Evolutionary conservation across 1,140 invertebrate species (phyloP), one percentile per base, ranked within the genome.

Genomic region (Drosophila aff.): DNA sequence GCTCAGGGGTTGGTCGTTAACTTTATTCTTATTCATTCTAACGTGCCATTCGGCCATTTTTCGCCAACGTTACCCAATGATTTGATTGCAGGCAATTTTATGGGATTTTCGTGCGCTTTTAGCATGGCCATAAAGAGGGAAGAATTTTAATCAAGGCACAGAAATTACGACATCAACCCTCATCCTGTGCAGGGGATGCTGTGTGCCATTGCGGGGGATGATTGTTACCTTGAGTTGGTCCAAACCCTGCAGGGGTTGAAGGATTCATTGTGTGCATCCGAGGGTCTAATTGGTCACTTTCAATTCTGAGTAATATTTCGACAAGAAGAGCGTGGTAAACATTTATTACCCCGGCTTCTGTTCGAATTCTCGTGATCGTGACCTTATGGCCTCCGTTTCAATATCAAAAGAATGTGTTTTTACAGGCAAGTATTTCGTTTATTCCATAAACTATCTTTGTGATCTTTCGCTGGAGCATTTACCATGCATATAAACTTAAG

Each of bases 11-110:
- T 58, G 73, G 26, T 52, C 50, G 40, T 62, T 59, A 73, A 79
- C 15, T 53, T 64, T 16, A 11, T 13, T 79, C 21, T 21, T 21
- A 23, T 23, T 38, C 21, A 10, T 60, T 44, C 59, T 58, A 73
- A 81, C 77, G 68, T 68, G 74, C 60, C 57, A 57, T 73, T 90
- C 81, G 78, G 85, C 84, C 84, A 89, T 89, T 89, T 87, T 87
- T 75, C 40, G 69, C 41, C 28, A 28, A 18, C 69, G 69, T 65
- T 68, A 49, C 31, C 84, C 84, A 89, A 89, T 89, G 81, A 78
- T 47, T 79, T 84, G 49, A 89, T 66, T 75, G 84, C 85, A 76
- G 11, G 75, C 53, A 41, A 89, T 89, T 89, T 81, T 84, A 90
- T 89, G 59, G 82, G 78, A 76, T 52, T 60, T 44, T 36, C 55